Evolutionary conservation across 2,113 vertebrate species (phyloP), one percentile per base, ranked within the genome.

Genomic region (Amazona guildingii): DNA sequence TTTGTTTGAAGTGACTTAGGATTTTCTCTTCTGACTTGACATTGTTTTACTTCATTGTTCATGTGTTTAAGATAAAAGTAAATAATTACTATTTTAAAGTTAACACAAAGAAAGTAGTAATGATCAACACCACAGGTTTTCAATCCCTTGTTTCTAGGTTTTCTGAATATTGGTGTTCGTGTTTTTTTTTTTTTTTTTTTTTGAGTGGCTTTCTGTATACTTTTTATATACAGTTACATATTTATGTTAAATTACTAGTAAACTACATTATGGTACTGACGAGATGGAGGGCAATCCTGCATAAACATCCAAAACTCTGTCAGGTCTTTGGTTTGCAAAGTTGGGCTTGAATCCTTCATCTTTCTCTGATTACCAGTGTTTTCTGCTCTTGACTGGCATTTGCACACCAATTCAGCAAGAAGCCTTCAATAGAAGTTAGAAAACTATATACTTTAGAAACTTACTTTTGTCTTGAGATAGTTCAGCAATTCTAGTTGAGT

Each of bases 1-100:
- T 52, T 46, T 83, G 88, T 92, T 94, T 96, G 95, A 96, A 96
- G 91, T 59, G 62, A 92, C 44, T 94, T 37, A 15, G 49, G 69
- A 11, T 72, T 90, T 90, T 73, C 74, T 92, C 74, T 63, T 95
- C 90, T 79, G 80, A 69, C 74, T 91, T 93, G 91, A 96, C 94
- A 87, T 94, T 95, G 94, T 94, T 94, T 95, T 85, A 94, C 81
- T 92, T 84, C 88, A 87, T 79, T 94, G 88, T 94, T 94, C 20
- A 0, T 54, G 28, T 82, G 87, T 94, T 96, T 89, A 95, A 80
- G 94, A 96, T 88, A 35, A 95, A 95, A 92, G 68, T 13, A 90
- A 61, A 85, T 94, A 29, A 90, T 85, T 82, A 92, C 63, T 83
- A 49, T 94, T 96, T 95, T 83, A 93, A 91, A 96, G 62, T 84